Percentiles rank a stretch among this genome's conserved stretches.
Conservation (phyloP, 2,113 vertebrate species). For the Sapajus apella region DNA sequence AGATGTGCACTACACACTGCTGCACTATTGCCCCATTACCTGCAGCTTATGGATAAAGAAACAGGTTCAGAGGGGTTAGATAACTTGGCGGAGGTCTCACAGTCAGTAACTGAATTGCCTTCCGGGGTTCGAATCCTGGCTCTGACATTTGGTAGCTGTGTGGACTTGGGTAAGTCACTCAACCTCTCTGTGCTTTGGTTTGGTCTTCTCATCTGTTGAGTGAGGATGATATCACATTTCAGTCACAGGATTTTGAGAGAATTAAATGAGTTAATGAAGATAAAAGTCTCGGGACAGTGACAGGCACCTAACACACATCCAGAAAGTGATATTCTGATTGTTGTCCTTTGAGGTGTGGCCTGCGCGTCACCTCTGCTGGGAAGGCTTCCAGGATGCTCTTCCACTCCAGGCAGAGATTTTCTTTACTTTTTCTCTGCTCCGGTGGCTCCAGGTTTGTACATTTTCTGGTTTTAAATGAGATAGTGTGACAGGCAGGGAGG, state of each 20-base stretch:
- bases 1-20: rapidly evolving
- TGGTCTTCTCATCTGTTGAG: not conserved
- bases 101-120: not conserved
- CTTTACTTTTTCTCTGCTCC: not conserved
- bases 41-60: not conserved
- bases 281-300: not conserved
- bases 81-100: not conserved
- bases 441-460: not conserved
- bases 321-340: not conserved
- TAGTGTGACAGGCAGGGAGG: not conserved
- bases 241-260: not conserved
- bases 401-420: not conserved
- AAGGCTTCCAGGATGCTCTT: not conserved
- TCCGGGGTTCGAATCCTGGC: not conserved
- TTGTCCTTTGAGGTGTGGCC: not conserved
- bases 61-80: not conserved
- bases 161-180: not conserved
- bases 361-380: not conserved
- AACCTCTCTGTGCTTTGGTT: not conserved
- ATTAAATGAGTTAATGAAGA: not conserved
- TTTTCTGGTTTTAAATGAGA: slow-evolving; percentile 1
- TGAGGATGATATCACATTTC: not conserved
- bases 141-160: not conserved
- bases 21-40: not conserved
- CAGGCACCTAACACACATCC: not conserved